Base-by-base conservation (phyloP, 2,113 vertebrate genomes). In the Platichthys flesus region DNA sequence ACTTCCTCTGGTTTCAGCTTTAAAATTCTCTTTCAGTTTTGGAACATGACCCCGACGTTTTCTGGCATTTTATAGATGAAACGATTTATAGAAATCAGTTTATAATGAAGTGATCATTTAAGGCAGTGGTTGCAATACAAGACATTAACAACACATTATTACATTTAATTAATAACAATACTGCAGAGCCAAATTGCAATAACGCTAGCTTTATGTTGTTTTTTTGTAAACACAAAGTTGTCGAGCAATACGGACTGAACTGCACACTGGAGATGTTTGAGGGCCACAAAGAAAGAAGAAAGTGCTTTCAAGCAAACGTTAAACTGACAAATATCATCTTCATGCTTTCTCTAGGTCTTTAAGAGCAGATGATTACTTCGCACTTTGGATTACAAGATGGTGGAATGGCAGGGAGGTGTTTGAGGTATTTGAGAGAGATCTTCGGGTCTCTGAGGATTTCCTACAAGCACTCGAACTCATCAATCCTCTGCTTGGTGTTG, bases 401-500 rank as follows among this genome's bases (percentile, higher is more conserved):
- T 13, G 16, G 62, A 64, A 56, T 13, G 14, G 31, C 31, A 7
- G 31, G 37, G 28, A n/a, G 40, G 23, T n/a, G 18, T 26, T 62
- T 49, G 71, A 78, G 79, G 84, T 88, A 67, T 71, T 65, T 55
- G n/a, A 24, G 21, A 14, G 24, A 20, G 58, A 49, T 55, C 66
- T 67, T 68, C 45, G 10, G 65, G 52, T 76, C 55, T 40, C 49
- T 24, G 28, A 71, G 67, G 57, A 21, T 54, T 61, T 76, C 61
- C 89, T 97, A 99, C 96, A 99, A 95, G 15, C 97, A 94, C 89
- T 99, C 97, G 59, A 99, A 99, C 93, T 99, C 98, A 9, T 99
- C 97, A 0, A 99, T 95, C 85, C 97, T 96, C 95, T 99, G 98
- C 95, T 99, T 99, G 89, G 98, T 99, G 94, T 99, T 98, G 87